Base-by-base conservation (phyloP, 30 jellyfish, hydroid and myxozoan species). In the Hydractinia echinata region DNA sequence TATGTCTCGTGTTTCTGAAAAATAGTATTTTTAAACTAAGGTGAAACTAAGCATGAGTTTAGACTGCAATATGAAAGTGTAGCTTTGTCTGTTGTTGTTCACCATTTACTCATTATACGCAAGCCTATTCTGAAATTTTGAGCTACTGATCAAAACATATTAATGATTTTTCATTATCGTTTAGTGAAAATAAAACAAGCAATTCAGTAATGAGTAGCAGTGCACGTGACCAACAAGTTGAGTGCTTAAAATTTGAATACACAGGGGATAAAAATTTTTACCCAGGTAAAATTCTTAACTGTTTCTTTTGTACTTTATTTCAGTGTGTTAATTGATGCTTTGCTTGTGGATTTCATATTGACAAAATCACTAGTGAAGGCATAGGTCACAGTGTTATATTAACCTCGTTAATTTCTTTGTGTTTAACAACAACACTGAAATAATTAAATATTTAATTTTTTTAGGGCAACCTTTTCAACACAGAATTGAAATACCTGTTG, bases 401-500 rank as follows among this genome's bases (percentile, higher is more conserved):
- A 58, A 58, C 19, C 69, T 58, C 69, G 19, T 11, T 58, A 11
- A 16, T 16, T 58, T 58, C 19, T 13, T 58, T 58, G 15, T 58
- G 69, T 58, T 58, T 58, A 58, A 13, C 69, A 16, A 58, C 15
- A 58, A 58, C 15, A 58, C 15, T 58, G 69, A 58, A 58, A 1
- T 58, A 58, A 58, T 58, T 16, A 16, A 58, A 58, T 11, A 58
- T 58, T 58, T 16, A 58, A 11, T 30, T 30, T 11, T 58, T 58
- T 58, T 58, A 58, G 69, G 69, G 69, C 69, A 58, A 58, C 69
- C 69, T 58, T 58, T 58, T 58, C 69, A 58, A 58, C 69, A 58
- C 19, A 58, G 19, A 13, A 58, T 58, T 58, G 69, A 58, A 16
- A 58, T 58, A 58, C 69, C 69, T 13, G 69, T 13, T 58, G 19